Evolutionary conservation across 92 coral and sea anemone species (phyloP), one percentile per base, ranked within the genome.

Genomic region (Heteractis magnifica): DNA sequence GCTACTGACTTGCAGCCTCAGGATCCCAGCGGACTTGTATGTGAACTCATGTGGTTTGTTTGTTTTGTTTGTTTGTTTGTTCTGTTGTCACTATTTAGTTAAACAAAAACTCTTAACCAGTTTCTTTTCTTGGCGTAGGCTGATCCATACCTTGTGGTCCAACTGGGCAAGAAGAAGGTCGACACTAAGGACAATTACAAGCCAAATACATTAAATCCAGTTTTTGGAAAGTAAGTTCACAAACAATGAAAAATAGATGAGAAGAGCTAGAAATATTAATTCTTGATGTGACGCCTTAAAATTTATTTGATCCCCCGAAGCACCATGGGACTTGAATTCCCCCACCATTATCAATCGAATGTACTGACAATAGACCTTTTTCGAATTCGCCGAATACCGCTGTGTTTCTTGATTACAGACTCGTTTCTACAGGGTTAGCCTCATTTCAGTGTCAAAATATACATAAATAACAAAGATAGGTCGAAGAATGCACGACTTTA

Each of bases 1-100:
- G 98, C 91, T 10, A 81, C 87, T 7, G 98, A 95, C 12, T 79
- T 95, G 49, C 98, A 94, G 82, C 98, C 98, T n/a, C 97, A 93
- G 77, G 98, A 95, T 80, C 90, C 93, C n/a, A 91, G 90, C 71
- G 94, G 98, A 56, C 50, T 93, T 92, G 98, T 95, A 86, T 76
- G 98, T 72, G 8, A 10, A 34, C 44, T 34, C 44, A 2, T 34
- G 44, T 34, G 44, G 44, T 34, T 34, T 34, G 44, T 34, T 26
- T 26, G 34, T 16, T 48, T 77, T 7, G 5, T 64, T 11, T 56
- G 68, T 8, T 16, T 71, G 13, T 12, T 7, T 23, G 16, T 41
- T 76, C 19, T 41, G 65, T 77, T 14, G 55, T 1, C 81, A 16
- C 19, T 55, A 7, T 78, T 51, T 78, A 14, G 23, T 55, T 15